A percentile compares a stretch with the other conserved stretches of the same genome.
phyloP scores from a whole-genome alignment of 2,888 invertebrate species.

The Dasypogon diadema region DNA sequence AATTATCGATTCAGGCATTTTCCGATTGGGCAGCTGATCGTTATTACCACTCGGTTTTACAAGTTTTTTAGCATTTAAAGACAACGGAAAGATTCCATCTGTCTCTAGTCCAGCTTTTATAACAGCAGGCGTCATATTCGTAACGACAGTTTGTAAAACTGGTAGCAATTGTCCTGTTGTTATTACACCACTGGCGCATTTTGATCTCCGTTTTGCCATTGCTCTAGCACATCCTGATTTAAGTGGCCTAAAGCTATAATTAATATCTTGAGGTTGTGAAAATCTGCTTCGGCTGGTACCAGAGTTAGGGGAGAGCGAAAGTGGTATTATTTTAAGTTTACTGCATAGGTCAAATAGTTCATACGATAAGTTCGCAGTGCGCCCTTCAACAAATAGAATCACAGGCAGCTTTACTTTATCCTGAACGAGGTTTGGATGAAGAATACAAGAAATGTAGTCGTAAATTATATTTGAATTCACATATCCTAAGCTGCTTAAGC shows the following conservation, averaged over 20 bases:
- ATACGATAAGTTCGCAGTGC: background rate
- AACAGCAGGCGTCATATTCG: background rate
- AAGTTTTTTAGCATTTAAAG: background rate
- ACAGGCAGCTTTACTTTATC: slow-evolving; percentile 8
- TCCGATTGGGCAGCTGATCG: background rate
- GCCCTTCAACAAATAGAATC: background rate
- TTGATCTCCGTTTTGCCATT: background rate
- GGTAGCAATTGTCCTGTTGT: background rate
- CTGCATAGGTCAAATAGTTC: background rate
- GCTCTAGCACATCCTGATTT: background rate
- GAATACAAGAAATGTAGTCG: slow-evolving; percentile 2
- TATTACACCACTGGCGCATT: background rate
- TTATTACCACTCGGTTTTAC: background rate
- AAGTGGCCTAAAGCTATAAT: background rate
- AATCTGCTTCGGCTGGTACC: background rate
- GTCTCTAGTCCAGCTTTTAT: background rate
- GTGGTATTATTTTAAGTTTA: background rate
- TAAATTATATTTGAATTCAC: background rate
- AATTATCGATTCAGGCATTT: background rate
- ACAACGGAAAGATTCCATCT: background rate
- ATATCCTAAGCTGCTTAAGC: background rate
- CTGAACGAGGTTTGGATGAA: background rate
- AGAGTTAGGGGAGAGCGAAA: background rate
- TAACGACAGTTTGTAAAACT: background rate
- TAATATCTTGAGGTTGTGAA: background rate